Evolutionary conservation across 2,113 vertebrate species (phyloP).

Genomic region (Colistium nudipinnis): DNA sequence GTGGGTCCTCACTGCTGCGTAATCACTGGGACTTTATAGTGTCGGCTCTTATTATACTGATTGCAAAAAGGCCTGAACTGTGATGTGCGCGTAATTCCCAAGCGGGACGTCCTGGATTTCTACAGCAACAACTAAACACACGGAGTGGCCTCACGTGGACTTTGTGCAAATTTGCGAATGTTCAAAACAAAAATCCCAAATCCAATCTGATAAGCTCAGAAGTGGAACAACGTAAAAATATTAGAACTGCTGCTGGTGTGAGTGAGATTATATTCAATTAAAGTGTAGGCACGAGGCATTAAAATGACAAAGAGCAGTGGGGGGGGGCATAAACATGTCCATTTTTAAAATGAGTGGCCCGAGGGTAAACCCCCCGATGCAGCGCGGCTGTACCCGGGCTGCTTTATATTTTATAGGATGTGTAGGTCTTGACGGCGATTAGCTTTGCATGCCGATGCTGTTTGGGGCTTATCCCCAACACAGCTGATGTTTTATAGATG

Average conservation of each 20-base stretch:
- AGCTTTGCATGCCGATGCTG: constrained; percentile 25
- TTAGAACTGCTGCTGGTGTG: no score
- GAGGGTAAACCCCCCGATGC: background rate
- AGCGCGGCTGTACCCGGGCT: constrained; percentile 19
- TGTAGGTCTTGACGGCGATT: constrained; percentile 44
- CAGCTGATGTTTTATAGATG: constrained; percentile 66
- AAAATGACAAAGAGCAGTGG: constrained; percentile 11
- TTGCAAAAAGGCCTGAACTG: constrained; percentile 31
- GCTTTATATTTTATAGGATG: constrained; percentile 60
- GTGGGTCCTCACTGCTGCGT: constrained; percentile 21
- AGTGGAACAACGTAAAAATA: no score
- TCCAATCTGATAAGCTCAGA: no score
- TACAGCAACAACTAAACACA: no score
- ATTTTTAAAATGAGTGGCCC: constrained; percentile 41
- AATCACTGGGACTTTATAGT: constrained; percentile 37
- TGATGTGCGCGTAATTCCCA: background rate
- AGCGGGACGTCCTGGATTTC: background rate
- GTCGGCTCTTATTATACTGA: constrained; percentile 46
- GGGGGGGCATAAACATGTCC: constrained; percentile 16
- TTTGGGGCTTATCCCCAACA: constrained; percentile 23
- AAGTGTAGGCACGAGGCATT: constrained; percentile 18
- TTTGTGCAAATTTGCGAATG: no score
- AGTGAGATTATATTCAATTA: no score
- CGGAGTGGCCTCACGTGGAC: no score
- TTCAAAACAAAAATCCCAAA: no score